Conservation (phyloP, 2,797 vertebrate genomes). For the Sebastes minor region DNA sequence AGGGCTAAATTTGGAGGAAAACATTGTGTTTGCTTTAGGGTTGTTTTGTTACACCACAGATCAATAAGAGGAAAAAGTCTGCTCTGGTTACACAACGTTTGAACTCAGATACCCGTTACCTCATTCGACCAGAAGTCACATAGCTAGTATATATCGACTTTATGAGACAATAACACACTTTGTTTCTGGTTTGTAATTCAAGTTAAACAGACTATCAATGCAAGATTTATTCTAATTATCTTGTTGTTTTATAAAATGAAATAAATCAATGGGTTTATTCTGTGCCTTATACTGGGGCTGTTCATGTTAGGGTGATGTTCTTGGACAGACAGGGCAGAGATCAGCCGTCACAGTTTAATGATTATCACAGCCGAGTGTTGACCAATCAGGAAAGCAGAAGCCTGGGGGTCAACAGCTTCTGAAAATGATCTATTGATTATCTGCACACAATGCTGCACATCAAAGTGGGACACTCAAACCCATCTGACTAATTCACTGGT, state of each 20-base stretch:
- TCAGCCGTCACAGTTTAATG: constrained; percentile 65
- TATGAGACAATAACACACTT: neutral
- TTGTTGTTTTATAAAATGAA: neutral
- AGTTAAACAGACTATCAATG: neutral
- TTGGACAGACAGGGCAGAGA: constrained; percentile 43
- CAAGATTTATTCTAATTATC: neutral
- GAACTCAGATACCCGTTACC: neutral
- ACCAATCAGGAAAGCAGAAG: constrained; percentile 56
- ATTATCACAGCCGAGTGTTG: constrained; percentile 56
- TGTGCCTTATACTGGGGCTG: neutral
- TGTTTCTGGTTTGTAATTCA: neutral
- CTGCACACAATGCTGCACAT: constrained; percentile 22
- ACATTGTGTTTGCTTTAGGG: constrained; percentile 39
- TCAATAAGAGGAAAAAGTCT: constrained; percentile 54
- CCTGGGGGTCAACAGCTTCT: constrained; percentile 54
- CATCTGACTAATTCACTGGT: neutral
- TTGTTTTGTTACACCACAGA: constrained; percentile 42
- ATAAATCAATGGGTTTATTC: neutral
- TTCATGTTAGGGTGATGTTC: neutral
- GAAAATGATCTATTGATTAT: constrained; percentile 59
- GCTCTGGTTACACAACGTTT: constrained; percentile 47
- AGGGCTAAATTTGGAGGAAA: neutral
- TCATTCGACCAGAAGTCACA: neutral
- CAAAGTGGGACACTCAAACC: constrained; percentile 45
- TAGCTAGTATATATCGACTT: neutral